These are phyloP conservation scores for Crocallis elinguaria DNA, from an alignment of 2,888 invertebrate genomes.

Conservation along the genomic window DNA sequence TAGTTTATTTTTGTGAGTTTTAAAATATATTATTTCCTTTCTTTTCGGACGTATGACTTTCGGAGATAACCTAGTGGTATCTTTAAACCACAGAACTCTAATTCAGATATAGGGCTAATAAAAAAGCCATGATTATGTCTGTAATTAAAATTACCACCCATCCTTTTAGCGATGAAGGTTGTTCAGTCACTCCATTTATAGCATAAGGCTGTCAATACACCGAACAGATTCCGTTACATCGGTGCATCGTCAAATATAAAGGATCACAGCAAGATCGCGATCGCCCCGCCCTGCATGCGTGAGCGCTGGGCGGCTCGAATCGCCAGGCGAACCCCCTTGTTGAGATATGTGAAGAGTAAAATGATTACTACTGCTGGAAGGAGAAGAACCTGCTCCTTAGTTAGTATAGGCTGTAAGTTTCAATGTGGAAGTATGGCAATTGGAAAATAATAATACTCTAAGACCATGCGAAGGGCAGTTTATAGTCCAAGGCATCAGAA, in stretches of 20 bases:
- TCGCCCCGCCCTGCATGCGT: conserved; percentile 33
- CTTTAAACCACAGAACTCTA: too few species aligned
- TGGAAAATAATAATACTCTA: neutral
- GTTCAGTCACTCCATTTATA: neutral
- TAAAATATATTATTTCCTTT: too few species aligned
- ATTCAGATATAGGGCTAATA: too few species aligned
- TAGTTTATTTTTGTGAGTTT: too few species aligned
- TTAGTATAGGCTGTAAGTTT: neutral
- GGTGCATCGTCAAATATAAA: conserved; percentile 34
- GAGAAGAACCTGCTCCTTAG: conserved; percentile 12
- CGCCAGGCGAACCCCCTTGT: conserved; percentile 31
- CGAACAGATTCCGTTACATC: conserved; percentile 39
- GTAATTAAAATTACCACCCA: too few species aligned
- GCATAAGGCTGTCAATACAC: conserved; percentile 30
- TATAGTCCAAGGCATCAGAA: too few species aligned
- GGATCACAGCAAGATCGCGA: conserved; percentile 28
- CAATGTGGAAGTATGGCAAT: conserved; percentile 4
- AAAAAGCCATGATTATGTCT: too few species aligned
- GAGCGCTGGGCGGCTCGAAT: conserved; percentile 35
- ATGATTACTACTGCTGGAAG: conserved; percentile 24
- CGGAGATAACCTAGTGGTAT: too few species aligned
- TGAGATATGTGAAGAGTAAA: conserved; percentile 33
- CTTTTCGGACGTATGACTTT: too few species aligned
- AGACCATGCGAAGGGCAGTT: too few species aligned
- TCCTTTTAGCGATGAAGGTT: neutral